Evolutionary conservation across 2,888 invertebrate genomes (phyloP).

Genomic region (Microplitis manilae): DNA sequence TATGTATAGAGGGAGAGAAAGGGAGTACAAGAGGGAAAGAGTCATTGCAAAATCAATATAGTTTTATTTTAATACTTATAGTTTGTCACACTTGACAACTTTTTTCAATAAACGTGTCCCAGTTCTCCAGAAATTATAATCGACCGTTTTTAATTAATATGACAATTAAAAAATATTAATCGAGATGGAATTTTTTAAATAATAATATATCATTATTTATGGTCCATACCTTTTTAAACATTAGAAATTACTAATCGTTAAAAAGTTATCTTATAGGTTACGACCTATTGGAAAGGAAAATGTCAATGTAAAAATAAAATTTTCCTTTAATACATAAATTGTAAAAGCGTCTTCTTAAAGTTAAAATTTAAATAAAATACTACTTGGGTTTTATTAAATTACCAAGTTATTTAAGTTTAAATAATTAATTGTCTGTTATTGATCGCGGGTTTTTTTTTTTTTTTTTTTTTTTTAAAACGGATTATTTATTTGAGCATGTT

Average conservation of each 20-base stretch:
- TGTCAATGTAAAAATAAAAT: background rate
- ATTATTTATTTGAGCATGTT: background rate
- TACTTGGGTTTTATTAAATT: background rate
- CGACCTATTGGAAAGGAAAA: background rate
- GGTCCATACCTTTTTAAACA: background rate
- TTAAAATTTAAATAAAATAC: background rate
- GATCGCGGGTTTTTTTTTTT: background rate
- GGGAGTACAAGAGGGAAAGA: background rate
- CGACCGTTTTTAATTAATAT: background rate
- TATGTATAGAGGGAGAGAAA: background rate
- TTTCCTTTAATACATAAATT: background rate
- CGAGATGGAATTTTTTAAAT: background rate
- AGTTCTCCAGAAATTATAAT: background rate
- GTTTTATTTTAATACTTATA: constrained; percentile 1
- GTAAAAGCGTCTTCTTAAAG: background rate
- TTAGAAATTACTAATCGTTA: background rate
- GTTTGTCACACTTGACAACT: constrained; percentile 1
- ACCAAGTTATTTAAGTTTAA: background rate
- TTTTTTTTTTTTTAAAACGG: background rate
- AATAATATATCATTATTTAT: no score
- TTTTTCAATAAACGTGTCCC: background rate
- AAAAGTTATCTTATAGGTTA: background rate
- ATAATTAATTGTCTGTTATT: background rate
- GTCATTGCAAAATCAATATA: background rate
- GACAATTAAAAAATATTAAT: background rate